These are phyloP conservation scores for Drosophila phalerata DNA, from an alignment of 2,888 invertebrate species.

Conservation along the genomic window DNA sequence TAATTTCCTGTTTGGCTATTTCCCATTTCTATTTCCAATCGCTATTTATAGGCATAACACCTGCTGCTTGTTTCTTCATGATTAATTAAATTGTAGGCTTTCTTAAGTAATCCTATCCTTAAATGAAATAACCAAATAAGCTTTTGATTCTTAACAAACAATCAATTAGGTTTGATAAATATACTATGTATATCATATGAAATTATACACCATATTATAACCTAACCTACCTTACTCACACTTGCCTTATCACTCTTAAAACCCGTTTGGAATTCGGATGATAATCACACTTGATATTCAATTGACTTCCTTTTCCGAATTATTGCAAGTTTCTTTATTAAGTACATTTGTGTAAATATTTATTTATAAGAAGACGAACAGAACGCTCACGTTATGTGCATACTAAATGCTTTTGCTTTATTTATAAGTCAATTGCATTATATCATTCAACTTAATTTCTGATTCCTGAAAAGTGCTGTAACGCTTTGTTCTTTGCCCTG, in stretches of 20 bases:
- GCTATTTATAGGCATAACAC: background rate
- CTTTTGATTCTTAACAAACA: background rate
- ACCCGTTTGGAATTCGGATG: background rate
- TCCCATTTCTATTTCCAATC: background rate
- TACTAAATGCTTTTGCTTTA: conserved; percentile 6
- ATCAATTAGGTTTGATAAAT: background rate
- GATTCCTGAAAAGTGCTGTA: conserved; percentile 9
- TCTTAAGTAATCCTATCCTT: background rate
- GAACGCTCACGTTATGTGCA: background rate
- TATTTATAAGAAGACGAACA: conserved; percentile 4
- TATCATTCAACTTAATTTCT: conserved; percentile 10
- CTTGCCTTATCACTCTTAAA: background rate
- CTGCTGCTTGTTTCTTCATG: background rate
- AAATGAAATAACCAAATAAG: background rate
- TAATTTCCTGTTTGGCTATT: conserved; percentile 8
- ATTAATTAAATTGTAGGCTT: background rate
- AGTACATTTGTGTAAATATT: background rate
- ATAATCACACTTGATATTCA: background rate
- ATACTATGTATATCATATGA: background rate
- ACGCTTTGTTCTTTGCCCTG: conserved; percentile 11
- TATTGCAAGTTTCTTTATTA: background rate
- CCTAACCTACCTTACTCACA: background rate
- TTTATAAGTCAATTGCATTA: conserved; percentile 25
- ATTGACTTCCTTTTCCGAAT: conserved; percentile 1
- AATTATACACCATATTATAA: background rate